Evolutionary conservation across 2,113 vertebrate genomes (phyloP), one percentile per base, ranked within the genome.

Genomic region (Sebastes schlegelii): DNA sequence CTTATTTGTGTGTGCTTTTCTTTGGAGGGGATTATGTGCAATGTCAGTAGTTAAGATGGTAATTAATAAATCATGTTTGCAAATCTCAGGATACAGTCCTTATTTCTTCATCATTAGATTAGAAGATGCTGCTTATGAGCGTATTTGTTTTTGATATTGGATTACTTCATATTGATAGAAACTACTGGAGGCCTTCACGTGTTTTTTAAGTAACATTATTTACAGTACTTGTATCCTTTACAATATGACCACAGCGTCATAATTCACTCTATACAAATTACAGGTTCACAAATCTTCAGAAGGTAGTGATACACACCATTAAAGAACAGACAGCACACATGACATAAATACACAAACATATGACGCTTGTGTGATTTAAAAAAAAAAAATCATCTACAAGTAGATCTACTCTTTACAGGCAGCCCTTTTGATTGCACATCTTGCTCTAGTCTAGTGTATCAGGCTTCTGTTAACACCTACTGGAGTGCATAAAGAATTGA

Each of bases 21-120:
- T 91, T 94, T 92, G 88, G 89, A 93, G 93, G 95, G 93, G 92
- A 91, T 92, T 89, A 87, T 95, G 88, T 88, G 94, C 94, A 95
- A 95, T 95, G 90, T 93, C 67, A 21, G 61, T 92, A 68, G 75
- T 83, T 71, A 55, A 84, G 87, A 86, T 86, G 74, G 64, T 60
- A 82, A 88, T 92, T 77, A 94, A 94, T 91, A 90, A 93, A 93
- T 77, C 84, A 86, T 90, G 77, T 93, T 86, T 91, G 93, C 92
- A 94, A 94, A 92, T 82, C 70, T 76, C 58, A 82, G 49, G 14
- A 57, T 60, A 65, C 14, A 16, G 63, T 80, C 5, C 2, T 49
- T 43, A 14, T 66, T 83, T 63, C 2, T 67, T 72, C 3, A 6
- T 60, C 16, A 55, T 3, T 23, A 51, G 5, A 54, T 75, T 54